Conservation (phyloP, 2,797 vertebrate genomes). For the Sebastes ruberrimus region DNA sequence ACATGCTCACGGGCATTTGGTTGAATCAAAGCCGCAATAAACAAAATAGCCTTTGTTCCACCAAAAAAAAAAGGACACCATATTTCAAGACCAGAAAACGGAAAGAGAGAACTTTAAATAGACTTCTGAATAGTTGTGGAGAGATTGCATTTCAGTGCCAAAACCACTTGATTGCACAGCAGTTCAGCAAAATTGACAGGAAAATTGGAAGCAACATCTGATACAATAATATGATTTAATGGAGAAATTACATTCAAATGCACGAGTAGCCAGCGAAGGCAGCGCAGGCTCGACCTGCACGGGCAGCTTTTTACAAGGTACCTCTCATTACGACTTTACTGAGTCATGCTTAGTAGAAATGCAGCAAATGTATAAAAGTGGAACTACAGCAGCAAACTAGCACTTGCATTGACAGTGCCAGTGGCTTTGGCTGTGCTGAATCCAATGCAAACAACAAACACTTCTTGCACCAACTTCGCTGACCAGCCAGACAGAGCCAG, state of each 20-base stretch:
- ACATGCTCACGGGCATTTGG: constrained; percentile 26
- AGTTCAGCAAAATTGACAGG: constrained; percentile 35
- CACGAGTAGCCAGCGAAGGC: not conserved
- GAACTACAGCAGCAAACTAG: not conserved
- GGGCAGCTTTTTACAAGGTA: not conserved
- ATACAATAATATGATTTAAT: constrained; percentile 36
- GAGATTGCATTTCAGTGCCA: constrained; percentile 21
- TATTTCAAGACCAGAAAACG: constrained; percentile 33
- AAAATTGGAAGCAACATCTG: constrained; percentile 37
- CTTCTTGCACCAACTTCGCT: not conserved
- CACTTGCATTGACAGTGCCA: not conserved
- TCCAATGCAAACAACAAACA: constrained; percentile 22
- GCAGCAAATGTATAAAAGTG: not conserved
- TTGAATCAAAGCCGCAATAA: constrained; percentile 50
- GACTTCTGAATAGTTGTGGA: constrained; percentile 42
- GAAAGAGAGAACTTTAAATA: constrained; percentile 52
- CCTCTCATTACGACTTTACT: not conserved
- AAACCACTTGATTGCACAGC: constrained; percentile 48
- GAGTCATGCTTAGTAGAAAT: not conserved
- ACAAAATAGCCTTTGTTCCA: constrained; percentile 62
- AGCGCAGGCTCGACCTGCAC: not conserved
- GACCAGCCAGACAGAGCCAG: constrained; percentile 26
- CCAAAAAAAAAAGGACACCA: constrained; percentile 32
- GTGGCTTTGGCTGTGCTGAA: not conserved
- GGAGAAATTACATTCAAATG: constrained; percentile 13